Conservation (phyloP, 2,113 vertebrate genomes). For the Syngnathus scovelli region DNA sequence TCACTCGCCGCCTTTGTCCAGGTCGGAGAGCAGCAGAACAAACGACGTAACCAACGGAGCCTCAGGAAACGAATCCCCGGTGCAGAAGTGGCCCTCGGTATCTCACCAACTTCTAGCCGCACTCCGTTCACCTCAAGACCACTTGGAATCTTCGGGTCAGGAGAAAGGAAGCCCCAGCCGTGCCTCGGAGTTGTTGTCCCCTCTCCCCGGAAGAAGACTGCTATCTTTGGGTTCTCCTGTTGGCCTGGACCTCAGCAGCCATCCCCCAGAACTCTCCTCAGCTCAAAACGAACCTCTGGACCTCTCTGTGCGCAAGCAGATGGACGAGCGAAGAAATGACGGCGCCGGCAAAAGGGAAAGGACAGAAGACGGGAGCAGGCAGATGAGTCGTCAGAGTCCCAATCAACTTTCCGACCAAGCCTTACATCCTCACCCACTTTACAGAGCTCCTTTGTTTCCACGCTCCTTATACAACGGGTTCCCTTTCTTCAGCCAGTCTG, state of each 20-base stretch:
- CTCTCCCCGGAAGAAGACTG: slow-evolving; percentile 42
- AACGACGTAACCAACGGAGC: slow-evolving; percentile 48
- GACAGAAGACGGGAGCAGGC: slow-evolving; percentile 31
- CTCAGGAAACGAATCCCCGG: slow-evolving; percentile 50
- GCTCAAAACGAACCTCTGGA: slow-evolving; percentile 73
- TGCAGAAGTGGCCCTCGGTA: slow-evolving; percentile 61
- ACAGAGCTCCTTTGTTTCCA: slow-evolving; percentile 46
- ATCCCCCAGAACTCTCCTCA: slow-evolving; percentile 38
- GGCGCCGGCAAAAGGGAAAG: slow-evolving; percentile 34
- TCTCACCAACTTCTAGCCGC: slow-evolving; percentile 64
- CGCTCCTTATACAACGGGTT: slow-evolving; percentile 57
- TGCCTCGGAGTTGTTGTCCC: slow-evolving; percentile 49
- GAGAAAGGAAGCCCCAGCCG: slow-evolving; percentile 52
- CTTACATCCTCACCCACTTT: slow-evolving; percentile 46
- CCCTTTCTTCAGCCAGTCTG: slow-evolving; percentile 58
- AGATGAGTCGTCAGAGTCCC: slow-evolving; percentile 44
- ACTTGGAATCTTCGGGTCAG: slow-evolving; percentile 50
- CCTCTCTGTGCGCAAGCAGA: slow-evolving; percentile 70
- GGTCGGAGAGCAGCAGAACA: slow-evolving; percentile 42
- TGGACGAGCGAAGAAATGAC: slow-evolving; percentile 28
- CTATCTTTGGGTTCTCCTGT: slow-evolving; percentile 49
- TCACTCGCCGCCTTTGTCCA: slow-evolving; percentile 30
- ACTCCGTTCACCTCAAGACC: slow-evolving; percentile 56
- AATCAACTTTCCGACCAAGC: slow-evolving; percentile 35
- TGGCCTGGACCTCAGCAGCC: slow-evolving; percentile 55